phyloP scores from a whole-genome alignment of 2,888 invertebrate genomes.

The Lagria hirta region DNA sequence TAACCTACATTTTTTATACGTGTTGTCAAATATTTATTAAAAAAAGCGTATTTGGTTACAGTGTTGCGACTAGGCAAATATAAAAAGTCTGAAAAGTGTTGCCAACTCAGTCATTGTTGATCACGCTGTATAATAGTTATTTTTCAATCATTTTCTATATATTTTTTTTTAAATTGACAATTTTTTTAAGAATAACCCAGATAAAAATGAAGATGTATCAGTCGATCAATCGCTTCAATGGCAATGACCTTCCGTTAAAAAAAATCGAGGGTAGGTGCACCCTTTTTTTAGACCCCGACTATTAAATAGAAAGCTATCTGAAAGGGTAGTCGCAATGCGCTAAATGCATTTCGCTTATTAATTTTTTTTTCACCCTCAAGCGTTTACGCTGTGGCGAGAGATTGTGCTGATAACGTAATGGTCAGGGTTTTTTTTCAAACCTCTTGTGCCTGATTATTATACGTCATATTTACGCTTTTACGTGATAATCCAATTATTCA shows the following conservation, averaged over 20 bases:
- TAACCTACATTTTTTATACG: too few species aligned
- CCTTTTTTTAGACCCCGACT: conserved; percentile 21
- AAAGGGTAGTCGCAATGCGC: conserved; percentile 9
- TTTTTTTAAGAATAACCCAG: too few species aligned
- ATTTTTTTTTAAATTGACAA: too few species aligned
- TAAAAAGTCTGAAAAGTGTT: too few species aligned
- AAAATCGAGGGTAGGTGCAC: conserved; percentile 22
- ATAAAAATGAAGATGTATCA: too few species aligned
- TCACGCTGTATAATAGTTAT: too few species aligned
- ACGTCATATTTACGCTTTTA: conserved; percentile 20
- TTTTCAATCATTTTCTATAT: too few species aligned
- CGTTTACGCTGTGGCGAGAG: conserved; percentile 5
- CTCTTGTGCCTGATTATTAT: conserved; percentile 16
- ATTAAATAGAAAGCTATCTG: conserved; percentile 18
- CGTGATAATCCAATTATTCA: conserved; percentile 26
- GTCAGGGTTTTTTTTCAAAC: conserved; percentile 9
- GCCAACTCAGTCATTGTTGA: too few species aligned
- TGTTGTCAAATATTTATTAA: too few species aligned
- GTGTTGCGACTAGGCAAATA: too few species aligned
- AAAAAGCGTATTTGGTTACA: too few species aligned
- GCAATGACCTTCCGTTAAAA: conserved; percentile 17
- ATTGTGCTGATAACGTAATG: conserved; percentile 15
- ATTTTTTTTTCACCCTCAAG: conserved; percentile 16
- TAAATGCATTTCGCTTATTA: conserved; percentile 20
- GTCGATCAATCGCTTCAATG: conserved; percentile 7